A percentile compares a stretch with the other conserved stretches of the same genome.
Evolutionary conservation across 2,888 invertebrate species (phyloP).

Genomic region (Linnaemya vulpina): DNA sequence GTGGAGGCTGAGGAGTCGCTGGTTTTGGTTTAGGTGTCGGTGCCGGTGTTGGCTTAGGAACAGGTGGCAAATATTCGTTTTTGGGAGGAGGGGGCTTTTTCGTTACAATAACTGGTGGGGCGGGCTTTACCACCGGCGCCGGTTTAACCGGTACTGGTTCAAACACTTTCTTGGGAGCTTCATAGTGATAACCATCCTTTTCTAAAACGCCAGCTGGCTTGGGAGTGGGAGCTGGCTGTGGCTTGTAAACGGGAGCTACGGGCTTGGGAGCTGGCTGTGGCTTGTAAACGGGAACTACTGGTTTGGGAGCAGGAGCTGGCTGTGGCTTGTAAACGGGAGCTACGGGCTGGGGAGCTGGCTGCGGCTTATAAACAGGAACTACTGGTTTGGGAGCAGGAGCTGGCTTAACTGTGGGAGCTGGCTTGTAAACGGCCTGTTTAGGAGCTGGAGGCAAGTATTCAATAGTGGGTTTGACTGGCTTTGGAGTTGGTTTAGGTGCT

Average conservation of each 20-base stretch:
- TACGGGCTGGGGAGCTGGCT: constrained; percentile 45
- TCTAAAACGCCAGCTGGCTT: constrained; percentile 74
- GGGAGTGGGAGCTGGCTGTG: constrained; percentile 25
- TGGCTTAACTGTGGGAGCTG: constrained; percentile 21
- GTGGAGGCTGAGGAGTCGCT: constrained; percentile 32
- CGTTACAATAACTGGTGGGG: constrained; percentile 18
- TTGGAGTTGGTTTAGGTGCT: constrained; percentile 35
- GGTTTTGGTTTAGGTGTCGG: constrained; percentile 44
- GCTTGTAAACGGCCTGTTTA: constrained; percentile 7
- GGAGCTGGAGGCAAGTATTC: too few relatives aligned
- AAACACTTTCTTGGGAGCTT: constrained; percentile 45
- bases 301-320: constrained; percentile 1
- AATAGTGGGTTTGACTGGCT: too few relatives aligned
- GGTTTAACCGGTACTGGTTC: constrained; percentile 37
- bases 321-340: constrained; percentile 22
- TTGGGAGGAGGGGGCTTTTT: constrained; percentile 43
- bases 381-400: constrained; percentile 51
- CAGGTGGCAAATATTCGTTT: constrained; percentile 50
- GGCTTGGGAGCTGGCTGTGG: constrained; percentile 41
- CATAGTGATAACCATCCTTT: constrained; percentile 79
- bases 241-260: constrained; percentile 23
- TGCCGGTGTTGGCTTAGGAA: constrained; percentile 46
- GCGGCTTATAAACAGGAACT: constrained; percentile 5
- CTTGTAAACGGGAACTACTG: constrained; percentile 16
- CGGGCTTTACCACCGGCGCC: constrained; percentile 59